Evolutionary conservation across 2,888 invertebrate species (phyloP).

Genomic region (Phortica magna): DNA sequence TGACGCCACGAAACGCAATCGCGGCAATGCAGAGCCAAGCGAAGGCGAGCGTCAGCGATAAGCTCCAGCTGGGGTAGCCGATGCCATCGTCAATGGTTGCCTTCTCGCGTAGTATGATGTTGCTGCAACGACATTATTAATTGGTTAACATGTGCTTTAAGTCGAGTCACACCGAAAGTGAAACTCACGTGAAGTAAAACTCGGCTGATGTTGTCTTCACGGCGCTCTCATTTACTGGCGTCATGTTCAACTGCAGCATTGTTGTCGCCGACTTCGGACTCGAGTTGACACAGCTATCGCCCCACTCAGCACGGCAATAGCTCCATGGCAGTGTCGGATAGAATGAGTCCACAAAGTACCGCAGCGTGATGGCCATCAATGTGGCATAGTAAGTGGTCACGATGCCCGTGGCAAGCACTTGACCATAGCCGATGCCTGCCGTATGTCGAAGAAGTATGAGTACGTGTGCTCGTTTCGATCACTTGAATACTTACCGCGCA

Average conservation of each 20-base stretch:
- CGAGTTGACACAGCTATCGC: conserved; percentile 73
- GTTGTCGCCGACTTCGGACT: conserved; percentile 48
- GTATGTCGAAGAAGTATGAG: background rate
- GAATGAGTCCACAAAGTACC: conserved; percentile 83
- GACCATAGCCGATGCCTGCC: conserved; percentile 81
- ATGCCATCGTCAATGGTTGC: conserved; percentile 80
- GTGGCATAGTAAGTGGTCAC: conserved; percentile 84
- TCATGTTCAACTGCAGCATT: conserved; percentile 30
- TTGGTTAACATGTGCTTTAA: background rate
- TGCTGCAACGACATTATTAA: conserved; percentile 69
- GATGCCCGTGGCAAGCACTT: conserved; percentile 79
- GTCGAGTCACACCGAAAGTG: background rate
- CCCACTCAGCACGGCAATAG: conserved; percentile 80
- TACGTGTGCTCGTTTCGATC: too few relatives aligned
- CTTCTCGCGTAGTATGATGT: conserved; percentile 79
- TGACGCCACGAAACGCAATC: conserved; percentile 80
- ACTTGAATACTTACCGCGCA: conserved; percentile 84
- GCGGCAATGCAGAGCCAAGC: conserved; percentile 80
- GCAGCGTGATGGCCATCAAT: conserved; percentile 83
- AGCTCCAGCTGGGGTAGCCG: conserved; percentile 80
- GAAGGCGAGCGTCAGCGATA: conserved; percentile 79
- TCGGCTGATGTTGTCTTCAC: conserved; percentile 75
- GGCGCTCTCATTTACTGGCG: conserved; percentile 37
- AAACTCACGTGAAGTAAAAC: conserved; percentile 77
- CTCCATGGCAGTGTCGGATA: conserved; percentile 82